phyloP scores from a whole-genome alignment of 2,888 invertebrate genomes.

The Pyrrhosoma nymphula region DNA sequence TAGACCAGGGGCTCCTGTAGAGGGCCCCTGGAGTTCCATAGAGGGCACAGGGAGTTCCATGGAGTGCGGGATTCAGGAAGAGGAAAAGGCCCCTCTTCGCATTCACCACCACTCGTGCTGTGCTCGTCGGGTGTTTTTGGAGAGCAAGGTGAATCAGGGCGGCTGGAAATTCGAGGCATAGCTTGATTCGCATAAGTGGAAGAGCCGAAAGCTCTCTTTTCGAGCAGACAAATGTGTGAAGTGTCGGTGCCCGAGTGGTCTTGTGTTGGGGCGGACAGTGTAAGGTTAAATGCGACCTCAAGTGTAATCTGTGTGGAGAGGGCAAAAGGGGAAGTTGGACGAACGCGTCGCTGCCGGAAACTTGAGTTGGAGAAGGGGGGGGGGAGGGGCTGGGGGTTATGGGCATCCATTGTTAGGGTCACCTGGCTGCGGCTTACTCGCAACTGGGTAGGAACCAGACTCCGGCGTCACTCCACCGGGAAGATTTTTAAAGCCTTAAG shows the following conservation, averaged over 20 bases:
- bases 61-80: not conserved
- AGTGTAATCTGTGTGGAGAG: not conserved
- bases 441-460: not conserved
- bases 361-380: not conserved
- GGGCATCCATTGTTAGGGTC: not conserved
- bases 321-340: not conserved
- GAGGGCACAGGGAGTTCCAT: too few species aligned
- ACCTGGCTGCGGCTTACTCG: not conserved
- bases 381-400: too few species aligned
- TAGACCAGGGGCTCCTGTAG: too few species aligned
- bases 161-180: not conserved
- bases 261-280: not conserved
- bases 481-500: not conserved
- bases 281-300: not conserved
- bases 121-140: not conserved
- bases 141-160: conserved; percentile 2
- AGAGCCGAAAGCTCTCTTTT: not conserved
- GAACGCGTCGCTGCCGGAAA: not conserved
- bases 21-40: too few species aligned
- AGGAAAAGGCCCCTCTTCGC: not conserved
- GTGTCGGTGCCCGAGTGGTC: not conserved
- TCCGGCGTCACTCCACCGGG: not conserved
- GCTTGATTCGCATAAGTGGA: not conserved
- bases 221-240: not conserved
- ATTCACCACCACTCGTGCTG: not conserved